Base-by-base conservation (phyloP, 2,113 vertebrate species). In the Plecotus auritus region DNA sequence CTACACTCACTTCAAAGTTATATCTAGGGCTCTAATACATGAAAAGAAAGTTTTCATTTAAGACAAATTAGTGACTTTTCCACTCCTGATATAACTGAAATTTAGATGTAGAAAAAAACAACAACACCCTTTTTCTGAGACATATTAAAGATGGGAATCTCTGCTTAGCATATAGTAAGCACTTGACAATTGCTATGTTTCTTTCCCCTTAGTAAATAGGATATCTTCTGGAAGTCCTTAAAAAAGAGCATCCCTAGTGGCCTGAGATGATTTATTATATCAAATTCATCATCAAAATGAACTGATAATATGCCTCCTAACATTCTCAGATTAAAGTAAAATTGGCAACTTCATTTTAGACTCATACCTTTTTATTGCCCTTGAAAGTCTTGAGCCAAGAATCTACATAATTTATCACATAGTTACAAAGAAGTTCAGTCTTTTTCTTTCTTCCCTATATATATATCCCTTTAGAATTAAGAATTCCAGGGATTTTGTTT, bases 321-420 rank as follows among this genome's bases (percentile, higher is more conserved):
- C 4, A 49, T 81, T 93, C 85, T 87, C 35, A 74, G n/a, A 72
- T 89, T 56, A 86, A 95, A n/a, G 17, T 86, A 77, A 95, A 92
- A 92, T 86, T 37, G 87, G 42, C n/a, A 66, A 72, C n/a, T 82
- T 85, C 9, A 73, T 86, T 95, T 91, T 92, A 89, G 23, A 81
- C 5, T 92, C 9, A 17, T 0, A 73, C 7, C 8, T 80, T 90
- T 64, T 80, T 49, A 40, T 56, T 81, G 16, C 17, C 42, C 26
- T 94, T 85, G 42, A 76, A 35, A 67, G 54, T 73, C 37, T 77
- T 72, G 49, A 96, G 37, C 7, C 59, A 88, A 35, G 8, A 35
- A 81, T 51, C 66, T 47, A 42, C 37, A 59, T 95, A 88, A 91
- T 3, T 81, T 45, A 91, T 83, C 26, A 49, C 35, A 40, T 32